Base-by-base conservation (phyloP, 2,113 vertebrate genomes). In the Eptatretus burgeri region DNA sequence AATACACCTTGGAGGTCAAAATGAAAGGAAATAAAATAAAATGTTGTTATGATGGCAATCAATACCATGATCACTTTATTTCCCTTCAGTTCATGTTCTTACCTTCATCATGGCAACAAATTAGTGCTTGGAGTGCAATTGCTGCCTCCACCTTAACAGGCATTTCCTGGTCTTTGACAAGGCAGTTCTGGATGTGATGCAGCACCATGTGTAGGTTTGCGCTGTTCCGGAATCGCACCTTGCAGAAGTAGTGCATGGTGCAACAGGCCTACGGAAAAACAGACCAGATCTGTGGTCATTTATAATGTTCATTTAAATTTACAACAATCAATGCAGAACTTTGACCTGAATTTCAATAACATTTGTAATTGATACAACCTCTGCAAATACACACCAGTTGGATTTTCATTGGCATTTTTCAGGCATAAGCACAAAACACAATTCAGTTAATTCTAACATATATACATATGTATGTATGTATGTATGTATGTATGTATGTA, bases 51-150 rank as follows among this genome's bases (percentile, higher is more conserved):
- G 27, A 41, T 41, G 27, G 27, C 7, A 41, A 41, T 41, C 27
- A 41, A 5, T 41, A 41, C 27, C 27, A 41, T 41, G 27, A 7
- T 5, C 27, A 41, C 27, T 41, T 41, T 41, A 41, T 41, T 41
- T 41, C 27, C 27, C 27, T 41, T 7, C 3, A 41, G 7, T 41
- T 41, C 7, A 5, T 41, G 27, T 13, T 20, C 66, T 62, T 74
- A 93, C 89, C 89, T 85, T 94, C 94, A 73, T 95, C 89, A 74
- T 95, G 91, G 76, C 94, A 94, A 75, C 87, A 94, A 72, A 98
- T 93, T 70, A 98, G 81, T 67, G 94, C 89, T 67, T 98, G 91
- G 68, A 98, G 77, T 14, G 89, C 89, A 63, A 98, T 98, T 65
- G 89, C 89, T 49, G 91, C 91, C 77, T 94, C 91, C 65, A 98